These are phyloP conservation scores for Hybos culiciformis DNA, from an alignment of 2,888 invertebrate species.

Conservation along the genomic window DNA sequence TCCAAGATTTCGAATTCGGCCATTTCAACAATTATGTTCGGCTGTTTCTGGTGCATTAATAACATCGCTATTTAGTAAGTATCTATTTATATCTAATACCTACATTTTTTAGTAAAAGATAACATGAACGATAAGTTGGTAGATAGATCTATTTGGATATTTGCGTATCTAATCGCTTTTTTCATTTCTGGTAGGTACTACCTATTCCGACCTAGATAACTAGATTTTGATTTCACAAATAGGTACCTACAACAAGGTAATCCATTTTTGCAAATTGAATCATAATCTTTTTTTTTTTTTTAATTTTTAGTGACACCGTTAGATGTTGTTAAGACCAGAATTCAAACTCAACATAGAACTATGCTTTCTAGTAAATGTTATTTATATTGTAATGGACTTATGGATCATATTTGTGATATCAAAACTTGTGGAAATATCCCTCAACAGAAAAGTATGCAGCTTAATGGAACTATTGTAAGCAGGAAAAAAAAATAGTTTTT, in stretches of 20 bases:
- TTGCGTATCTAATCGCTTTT: too few species aligned
- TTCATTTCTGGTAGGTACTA: too few species aligned
- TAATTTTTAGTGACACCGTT: slow-evolving; percentile 74
- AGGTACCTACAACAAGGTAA: too few species aligned
- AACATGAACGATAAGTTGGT: too few species aligned
- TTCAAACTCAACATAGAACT: slow-evolving; percentile 87
- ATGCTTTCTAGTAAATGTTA: slow-evolving; percentile 76
- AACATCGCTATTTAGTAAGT: slow-evolving; percentile 75
- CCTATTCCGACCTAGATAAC: too few species aligned
- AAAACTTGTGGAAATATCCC: slow-evolving; percentile 50
- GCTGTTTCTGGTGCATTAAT: slow-evolving; percentile 65
- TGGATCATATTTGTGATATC: slow-evolving; percentile 97
- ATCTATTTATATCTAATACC: slow-evolving; percentile 2
- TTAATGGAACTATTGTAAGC: slow-evolving; percentile 61
- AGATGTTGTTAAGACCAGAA: slow-evolving; percentile 96
- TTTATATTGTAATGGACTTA: slow-evolving; percentile 92
- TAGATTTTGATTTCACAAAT: too few species aligned
- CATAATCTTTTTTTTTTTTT: slow-evolving; percentile 2
- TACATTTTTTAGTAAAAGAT: too few species aligned
- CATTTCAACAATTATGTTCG: slow-evolving; percentile 33
- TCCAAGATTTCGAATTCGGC: slow-evolving; percentile 51
- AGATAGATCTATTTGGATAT: too few species aligned
- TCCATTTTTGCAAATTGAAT: too few species aligned
- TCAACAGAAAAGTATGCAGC: slow-evolving; percentile 42
- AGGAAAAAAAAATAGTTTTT: slow-evolving; percentile 4